Evolutionary conservation across 2,797 vertebrate genomes (phyloP).

Genomic region (Hyperoplus lanceolatus): DNA sequence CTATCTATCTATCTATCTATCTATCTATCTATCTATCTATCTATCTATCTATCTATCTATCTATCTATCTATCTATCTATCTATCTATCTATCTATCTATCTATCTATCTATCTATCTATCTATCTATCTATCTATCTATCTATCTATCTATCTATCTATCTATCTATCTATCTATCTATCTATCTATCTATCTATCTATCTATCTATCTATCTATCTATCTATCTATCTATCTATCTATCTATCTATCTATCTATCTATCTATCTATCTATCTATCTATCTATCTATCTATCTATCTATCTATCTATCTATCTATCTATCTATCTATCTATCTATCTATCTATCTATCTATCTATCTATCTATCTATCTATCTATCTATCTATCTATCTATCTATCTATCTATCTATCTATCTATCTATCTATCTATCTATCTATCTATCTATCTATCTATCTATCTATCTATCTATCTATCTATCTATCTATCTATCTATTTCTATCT

Average conservation of each 20-base stretch:
- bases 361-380: constrained; percentile 25
- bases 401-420: constrained; percentile 16
- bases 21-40: background rate
- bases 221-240: background rate
- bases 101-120: constrained; percentile 25
- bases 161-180: constrained; percentile 16
- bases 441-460: background rate
- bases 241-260: constrained; percentile 29
- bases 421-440: constrained; percentile 19
- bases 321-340: constrained; percentile 27
- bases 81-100: constrained; percentile 3
- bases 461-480: constrained; percentile 29
- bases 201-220: constrained; percentile 33
- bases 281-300: constrained; percentile 30
- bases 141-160: constrained; percentile 16
- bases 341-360: constrained; percentile 2
- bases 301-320: background rate
- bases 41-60: background rate
- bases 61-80: constrained; percentile 29
- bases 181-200: background rate
- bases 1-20: background rate
- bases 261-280: constrained; percentile 1
- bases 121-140: constrained; percentile 9
- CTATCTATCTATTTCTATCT: background rate
- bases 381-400: constrained; percentile 9